A percentile compares a stretch with the other conserved stretches of the same genome.
phyloP scores from a whole-genome alignment of 2,113 vertebrate genomes.

The Machaerirhynchus nigripectus region DNA sequence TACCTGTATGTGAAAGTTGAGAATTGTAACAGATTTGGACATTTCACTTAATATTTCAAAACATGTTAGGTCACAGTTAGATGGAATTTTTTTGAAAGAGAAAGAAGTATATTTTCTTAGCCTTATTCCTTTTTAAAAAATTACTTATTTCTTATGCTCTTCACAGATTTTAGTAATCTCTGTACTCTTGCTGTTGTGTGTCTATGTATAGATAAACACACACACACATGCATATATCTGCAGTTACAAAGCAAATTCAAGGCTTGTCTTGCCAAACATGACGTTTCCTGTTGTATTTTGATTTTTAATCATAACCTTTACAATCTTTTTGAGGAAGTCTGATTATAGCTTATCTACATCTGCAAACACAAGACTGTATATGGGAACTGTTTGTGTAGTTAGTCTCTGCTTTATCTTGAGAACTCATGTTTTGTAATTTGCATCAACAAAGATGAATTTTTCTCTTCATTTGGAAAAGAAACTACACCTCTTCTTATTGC shows the following conservation, averaged over 20 bases:
- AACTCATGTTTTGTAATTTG: neutral
- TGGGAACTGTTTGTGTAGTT: neutral
- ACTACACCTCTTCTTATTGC: neutral
- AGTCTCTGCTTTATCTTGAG: neutral
- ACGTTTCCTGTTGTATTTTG: neutral
- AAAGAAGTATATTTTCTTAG: neutral
- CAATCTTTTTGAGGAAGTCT: neutral
- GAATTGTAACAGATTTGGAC: neutral
- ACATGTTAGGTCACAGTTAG: neutral
- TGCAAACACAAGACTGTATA: neutral
- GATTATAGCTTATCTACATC: neutral
- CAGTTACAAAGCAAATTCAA: neutral
- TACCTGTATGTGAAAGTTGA: neutral
- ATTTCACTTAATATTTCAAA: neutral
- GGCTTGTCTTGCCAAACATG: neutral
- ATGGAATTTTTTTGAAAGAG: neutral
- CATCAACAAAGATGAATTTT: neutral
- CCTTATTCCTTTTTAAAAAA: neutral
- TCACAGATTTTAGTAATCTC: neutral
- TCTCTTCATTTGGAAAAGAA: neutral
- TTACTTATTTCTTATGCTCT: neutral
- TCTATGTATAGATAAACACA: accelerated
- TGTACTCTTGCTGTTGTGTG: neutral
- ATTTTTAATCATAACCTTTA: neutral
- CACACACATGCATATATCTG: neutral